phyloP scores from a whole-genome alignment of 2,113 vertebrate species.

The Neopipo cinnamomea region DNA sequence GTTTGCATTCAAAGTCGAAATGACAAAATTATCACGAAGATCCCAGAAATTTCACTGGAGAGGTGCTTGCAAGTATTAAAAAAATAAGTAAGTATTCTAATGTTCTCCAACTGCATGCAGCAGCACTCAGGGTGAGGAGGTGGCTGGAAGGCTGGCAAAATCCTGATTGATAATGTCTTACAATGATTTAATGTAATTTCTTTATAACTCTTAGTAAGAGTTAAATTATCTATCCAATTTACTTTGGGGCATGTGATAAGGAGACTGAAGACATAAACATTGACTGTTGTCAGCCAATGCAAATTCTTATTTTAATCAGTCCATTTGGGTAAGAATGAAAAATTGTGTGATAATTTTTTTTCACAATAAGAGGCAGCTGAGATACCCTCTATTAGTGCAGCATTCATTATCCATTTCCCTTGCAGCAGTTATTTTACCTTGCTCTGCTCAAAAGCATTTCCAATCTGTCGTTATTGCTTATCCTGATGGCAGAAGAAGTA shows the following conservation, averaged over 20 bases:
- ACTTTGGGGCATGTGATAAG: not conserved
- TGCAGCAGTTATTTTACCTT: not conserved
- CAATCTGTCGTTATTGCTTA: slow-evolving; percentile 1
- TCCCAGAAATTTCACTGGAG: not conserved
- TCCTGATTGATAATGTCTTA: not conserved
- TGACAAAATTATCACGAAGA: not conserved
- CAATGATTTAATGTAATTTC: not conserved
- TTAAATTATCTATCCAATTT: not conserved
- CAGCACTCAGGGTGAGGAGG: not conserved
- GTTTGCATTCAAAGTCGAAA: not conserved
- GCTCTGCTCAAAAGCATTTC: slow-evolving; percentile 3
- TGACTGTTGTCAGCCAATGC: not conserved
- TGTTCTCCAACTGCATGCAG: not conserved
- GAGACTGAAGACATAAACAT: not conserved
- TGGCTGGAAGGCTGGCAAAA: not conserved
- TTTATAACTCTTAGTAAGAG: not conserved
- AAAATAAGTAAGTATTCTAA: not conserved
- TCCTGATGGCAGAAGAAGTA: not conserved
- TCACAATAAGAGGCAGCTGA: not conserved
- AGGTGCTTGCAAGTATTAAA: not conserved
- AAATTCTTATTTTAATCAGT: not conserved
- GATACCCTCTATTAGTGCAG: not conserved
- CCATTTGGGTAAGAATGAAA: not conserved
- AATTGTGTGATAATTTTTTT: not conserved
- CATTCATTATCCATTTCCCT: not conserved